Conservation (phyloP, 2,113 vertebrate species). For the Bufo gargarizans region DNA sequence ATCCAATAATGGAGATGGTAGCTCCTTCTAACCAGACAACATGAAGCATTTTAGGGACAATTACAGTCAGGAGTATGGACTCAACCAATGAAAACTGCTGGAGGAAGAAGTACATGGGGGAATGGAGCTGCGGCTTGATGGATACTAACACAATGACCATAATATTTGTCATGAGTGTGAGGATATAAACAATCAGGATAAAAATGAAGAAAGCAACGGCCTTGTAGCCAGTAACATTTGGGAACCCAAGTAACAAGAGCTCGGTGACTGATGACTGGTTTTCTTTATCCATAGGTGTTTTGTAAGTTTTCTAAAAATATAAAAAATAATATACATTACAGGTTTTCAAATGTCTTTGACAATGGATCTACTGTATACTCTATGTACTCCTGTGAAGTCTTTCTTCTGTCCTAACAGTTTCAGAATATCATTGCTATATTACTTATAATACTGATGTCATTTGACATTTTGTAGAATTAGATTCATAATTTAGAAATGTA, state of each 20-base stretch:
- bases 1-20: conserved; percentile 5
- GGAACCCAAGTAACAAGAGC: conserved; percentile 21
- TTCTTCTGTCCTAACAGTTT: no score
- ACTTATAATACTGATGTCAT: no score
- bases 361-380: no score
- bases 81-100: conserved; percentile 36
- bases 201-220: neutral
- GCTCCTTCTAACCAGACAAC: neutral
- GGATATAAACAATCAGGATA: neutral
- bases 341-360: no score
- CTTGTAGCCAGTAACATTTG: neutral
- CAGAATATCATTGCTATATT: no score
- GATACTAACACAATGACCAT: neutral
- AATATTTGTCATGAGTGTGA: neutral
- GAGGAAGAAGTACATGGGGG: conserved; percentile 16
- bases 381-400: no score
- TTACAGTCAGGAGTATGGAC: neutral
- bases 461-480: no score
- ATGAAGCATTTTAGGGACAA: conserved; percentile 17
- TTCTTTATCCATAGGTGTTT: neutral
- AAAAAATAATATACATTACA: no score
- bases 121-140: neutral
- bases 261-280: neutral
- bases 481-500: no score
- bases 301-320: no score